A percentile compares a stretch with the other conserved stretches of the same genome.
phyloP scores from a whole-genome alignment of 2,797 vertebrate species.

The Sparus aurata region DNA sequence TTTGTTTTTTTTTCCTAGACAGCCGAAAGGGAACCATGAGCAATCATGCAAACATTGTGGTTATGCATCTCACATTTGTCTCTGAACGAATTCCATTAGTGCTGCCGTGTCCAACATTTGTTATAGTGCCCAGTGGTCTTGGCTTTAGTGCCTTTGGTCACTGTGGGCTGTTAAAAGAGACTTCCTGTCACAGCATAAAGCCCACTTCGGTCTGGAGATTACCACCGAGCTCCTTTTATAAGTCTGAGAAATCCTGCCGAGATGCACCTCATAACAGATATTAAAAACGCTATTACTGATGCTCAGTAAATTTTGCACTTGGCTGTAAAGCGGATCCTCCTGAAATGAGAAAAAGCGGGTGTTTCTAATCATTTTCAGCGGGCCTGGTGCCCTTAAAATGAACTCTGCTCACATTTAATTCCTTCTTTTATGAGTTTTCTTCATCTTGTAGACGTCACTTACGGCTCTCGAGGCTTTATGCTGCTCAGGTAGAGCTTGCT shows the following conservation, averaged over 20 bases:
- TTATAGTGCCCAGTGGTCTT: slow-evolving; percentile 11
- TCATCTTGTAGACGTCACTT: background rate
- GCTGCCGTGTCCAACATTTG: background rate
- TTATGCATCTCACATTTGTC: slow-evolving; percentile 38
- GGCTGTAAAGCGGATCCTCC: slow-evolving; percentile 9
- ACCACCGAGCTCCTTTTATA: slow-evolving; percentile 22
- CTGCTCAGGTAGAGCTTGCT: background rate
- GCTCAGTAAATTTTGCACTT: background rate
- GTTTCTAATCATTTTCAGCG: slow-evolving; percentile 23
- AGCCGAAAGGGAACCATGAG: slow-evolving; percentile 31
- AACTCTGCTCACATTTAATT: slow-evolving; percentile 17
- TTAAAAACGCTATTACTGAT: background rate
- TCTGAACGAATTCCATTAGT: slow-evolving; percentile 61
- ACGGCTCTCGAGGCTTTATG: background rate
- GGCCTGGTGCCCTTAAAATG: background rate
- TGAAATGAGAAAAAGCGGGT: slow-evolving; percentile 30
- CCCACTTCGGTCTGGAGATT: slow-evolving; percentile 29
- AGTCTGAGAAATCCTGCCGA: slow-evolving; percentile 34
- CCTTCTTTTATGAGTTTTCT: slow-evolving; percentile 31
- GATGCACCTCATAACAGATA: slow-evolving; percentile 5
- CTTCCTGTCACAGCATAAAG: slow-evolving; percentile 27
- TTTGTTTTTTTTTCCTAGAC: slow-evolving; percentile 3
- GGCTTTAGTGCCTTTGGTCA: slow-evolving; percentile 30
- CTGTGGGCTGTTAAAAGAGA: slow-evolving; percentile 43
- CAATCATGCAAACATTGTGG: slow-evolving; percentile 41